These are phyloP conservation scores for Graphium colonna DNA, from an alignment of 2,888 invertebrate genomes.

Conservation along the genomic window DNA sequence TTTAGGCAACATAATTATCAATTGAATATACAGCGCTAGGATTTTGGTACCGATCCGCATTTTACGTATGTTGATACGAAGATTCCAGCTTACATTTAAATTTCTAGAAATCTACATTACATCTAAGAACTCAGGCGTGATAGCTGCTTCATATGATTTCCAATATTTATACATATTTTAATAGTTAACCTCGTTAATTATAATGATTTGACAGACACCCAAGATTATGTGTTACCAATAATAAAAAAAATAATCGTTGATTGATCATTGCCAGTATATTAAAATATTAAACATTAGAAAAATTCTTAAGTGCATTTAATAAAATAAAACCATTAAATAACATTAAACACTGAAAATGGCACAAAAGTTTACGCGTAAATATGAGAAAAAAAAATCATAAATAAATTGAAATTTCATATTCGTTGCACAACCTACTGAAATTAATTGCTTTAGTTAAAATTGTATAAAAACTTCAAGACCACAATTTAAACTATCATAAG, in stretches of 20 bases:
- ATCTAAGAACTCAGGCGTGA: constrained; percentile 4
- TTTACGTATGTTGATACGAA: constrained; percentile 8
- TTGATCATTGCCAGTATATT: not conserved
- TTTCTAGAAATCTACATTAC: constrained; percentile 14
- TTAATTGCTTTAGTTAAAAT: constrained; percentile 24
- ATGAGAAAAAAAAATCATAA: constrained; percentile 27
- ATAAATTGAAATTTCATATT: constrained; percentile 34
- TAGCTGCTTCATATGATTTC: constrained; percentile 3
- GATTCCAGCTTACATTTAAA: not conserved
- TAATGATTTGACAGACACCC: not conserved
- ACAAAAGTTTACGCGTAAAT: constrained; percentile 34
- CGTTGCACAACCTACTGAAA: constrained; percentile 59
- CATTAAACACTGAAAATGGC: constrained; percentile 37
- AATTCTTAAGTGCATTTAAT: not conserved
- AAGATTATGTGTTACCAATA: not conserved
- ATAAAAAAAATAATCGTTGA: not conserved
- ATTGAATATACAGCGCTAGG: not conserved
- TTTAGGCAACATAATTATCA: not conserved
- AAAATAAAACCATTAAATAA: constrained; percentile 21
- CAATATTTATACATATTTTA: constrained; percentile 22
- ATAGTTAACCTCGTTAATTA: constrained; percentile 8
- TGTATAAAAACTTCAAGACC: constrained; percentile 18
- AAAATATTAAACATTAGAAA: constrained; percentile 3
- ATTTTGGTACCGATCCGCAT: not conserved
- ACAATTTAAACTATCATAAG: constrained; percentile 1